A percentile compares a stretch with the other conserved stretches of the same genome.
Conservation (phyloP, 37 sponge, comb jelly and placozoan genomes). For the Oscarella lobularis region DNA sequence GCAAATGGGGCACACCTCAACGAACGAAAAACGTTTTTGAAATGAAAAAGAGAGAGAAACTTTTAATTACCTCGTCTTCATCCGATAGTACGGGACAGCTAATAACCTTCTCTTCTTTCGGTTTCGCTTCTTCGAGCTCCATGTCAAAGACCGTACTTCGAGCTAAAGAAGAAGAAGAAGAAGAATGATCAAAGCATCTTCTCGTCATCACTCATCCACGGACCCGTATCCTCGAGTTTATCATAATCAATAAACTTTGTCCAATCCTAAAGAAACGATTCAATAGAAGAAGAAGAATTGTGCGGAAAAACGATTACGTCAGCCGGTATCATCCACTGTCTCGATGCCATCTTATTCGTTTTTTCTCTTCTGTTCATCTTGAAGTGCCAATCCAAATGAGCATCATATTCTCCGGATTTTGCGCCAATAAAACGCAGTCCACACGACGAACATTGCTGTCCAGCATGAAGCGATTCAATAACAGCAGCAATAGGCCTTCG, state of each 20-base stretch:
- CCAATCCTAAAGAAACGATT: constrained; percentile 2
- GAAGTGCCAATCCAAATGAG: constrained; percentile 95
- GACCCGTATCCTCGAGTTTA: not conserved
- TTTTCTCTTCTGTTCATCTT: constrained; percentile 29
- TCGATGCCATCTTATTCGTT: constrained; percentile 7
- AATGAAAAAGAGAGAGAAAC: too few species aligned
- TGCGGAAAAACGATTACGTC: not conserved
- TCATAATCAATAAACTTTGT: not conserved
- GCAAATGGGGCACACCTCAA: constrained; percentile 53
- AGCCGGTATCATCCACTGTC: not conserved
- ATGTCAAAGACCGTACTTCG: not conserved
- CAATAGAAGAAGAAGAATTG: not conserved
- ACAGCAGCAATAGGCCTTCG: constrained; percentile 36
- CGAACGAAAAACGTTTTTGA: not conserved
- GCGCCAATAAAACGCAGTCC: constrained; percentile 63
- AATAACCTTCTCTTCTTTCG: not conserved
- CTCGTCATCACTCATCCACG: constrained; percentile 5
- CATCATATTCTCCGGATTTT: constrained; percentile 29
- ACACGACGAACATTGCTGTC: constrained; percentile 78
- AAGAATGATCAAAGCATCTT: too few species aligned
- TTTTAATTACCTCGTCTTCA: not conserved
- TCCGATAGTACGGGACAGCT: not conserved
- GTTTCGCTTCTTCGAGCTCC: not conserved
- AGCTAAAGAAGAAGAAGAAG: not conserved
- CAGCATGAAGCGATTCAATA: constrained; percentile 41